Evolutionary conservation across 2,888 invertebrate genomes (phyloP), one percentile per base, ranked within the genome.

Genomic region (Coleophora flavipennella): DNA sequence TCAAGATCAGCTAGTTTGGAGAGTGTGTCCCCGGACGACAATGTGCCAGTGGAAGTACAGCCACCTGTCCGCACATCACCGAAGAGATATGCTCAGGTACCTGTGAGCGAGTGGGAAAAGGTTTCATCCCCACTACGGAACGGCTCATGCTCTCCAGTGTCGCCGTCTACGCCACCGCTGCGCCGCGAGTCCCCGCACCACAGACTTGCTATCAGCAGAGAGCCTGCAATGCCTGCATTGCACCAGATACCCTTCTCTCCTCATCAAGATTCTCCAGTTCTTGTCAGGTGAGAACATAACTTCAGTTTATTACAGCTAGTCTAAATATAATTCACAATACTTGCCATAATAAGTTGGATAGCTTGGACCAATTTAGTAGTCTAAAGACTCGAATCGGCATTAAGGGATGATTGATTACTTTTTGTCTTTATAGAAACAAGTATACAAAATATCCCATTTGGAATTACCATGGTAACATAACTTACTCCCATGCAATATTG

Each of bases 1-100:
- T 91, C 91, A 31, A 86, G 90, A 38, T 90, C 91, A 42, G 88
- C 90, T 0, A 91, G 91, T 57, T 79, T 91, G 47, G 90, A 89
- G 60, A 88, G 89, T 48, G 78, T 89, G 38, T 89, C 89, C 13
- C 86, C 87, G 28, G 88, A 87, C 48, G 87, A 84, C 45, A 76
- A 70, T 45, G 62, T 77, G 44, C 70, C 73, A 12, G 62, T 62
- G 39, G 71, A 63, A 49, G 61, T 59, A 36, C 57, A 68, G 26
- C 53, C 65, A 31, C 46, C 50, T 1, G 20, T 20, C 3, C 20
- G 20, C 3, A 20, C 20, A 3, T 65, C 60, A 14, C 83, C 81
- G 2, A 67, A 67, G 51, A 61, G 79, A 51, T 68, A 87, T 60
- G 62, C 78, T 27, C 69, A 83, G 45, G 86, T 86, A 53, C 78